Percentiles rank a stretch among this genome's conserved stretches.
phyloP scores from a whole-genome alignment of 2,113 vertebrate species.

The Rhinogobius similis region DNA sequence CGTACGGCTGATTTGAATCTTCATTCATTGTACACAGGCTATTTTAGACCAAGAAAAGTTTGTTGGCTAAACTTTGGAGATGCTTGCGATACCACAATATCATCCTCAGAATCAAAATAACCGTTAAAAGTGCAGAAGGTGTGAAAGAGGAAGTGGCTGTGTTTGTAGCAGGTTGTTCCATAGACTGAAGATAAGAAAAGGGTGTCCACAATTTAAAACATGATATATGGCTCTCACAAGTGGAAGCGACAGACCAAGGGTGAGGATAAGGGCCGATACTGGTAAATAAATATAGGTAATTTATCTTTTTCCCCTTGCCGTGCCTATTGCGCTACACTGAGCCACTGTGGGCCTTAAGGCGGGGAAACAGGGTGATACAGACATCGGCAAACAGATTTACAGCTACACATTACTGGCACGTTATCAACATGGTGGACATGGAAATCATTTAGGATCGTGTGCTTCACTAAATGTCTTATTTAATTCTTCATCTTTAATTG shows the following conservation, averaged over 20 bases:
- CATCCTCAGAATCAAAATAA: slow-evolving; percentile 36
- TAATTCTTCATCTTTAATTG: too few species aligned
- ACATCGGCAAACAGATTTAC: neutral
- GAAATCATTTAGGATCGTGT: neutral
- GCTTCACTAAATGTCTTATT: too few species aligned
- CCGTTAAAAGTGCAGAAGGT: slow-evolving; percentile 27
- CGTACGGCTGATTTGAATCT: slow-evolving; percentile 12
- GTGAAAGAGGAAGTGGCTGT: neutral
- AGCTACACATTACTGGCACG: too few species aligned
- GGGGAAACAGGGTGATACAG: slow-evolving; percentile 3
- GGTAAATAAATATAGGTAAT: slow-evolving; percentile 22
- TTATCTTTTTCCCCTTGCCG: neutral
- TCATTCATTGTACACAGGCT: neutral
- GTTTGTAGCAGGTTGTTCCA: slow-evolving; percentile 51
- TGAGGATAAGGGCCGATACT: neutral
- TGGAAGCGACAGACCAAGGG: slow-evolving; percentile 40
- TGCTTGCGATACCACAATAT: neutral
- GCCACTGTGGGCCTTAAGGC: slow-evolving; percentile 5
- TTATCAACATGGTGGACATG: neutral
- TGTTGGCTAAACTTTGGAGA: neutral
- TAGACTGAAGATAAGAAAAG: slow-evolving; percentile 45
- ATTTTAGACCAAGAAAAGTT: slow-evolving; percentile 2
- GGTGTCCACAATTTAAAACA: slow-evolving; percentile 30
- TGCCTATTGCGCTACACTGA: neutral
- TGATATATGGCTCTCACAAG: slow-evolving; percentile 54